Evolutionary conservation across 2,888 invertebrate genomes (phyloP).

Genomic region (Molorchus minor): DNA sequence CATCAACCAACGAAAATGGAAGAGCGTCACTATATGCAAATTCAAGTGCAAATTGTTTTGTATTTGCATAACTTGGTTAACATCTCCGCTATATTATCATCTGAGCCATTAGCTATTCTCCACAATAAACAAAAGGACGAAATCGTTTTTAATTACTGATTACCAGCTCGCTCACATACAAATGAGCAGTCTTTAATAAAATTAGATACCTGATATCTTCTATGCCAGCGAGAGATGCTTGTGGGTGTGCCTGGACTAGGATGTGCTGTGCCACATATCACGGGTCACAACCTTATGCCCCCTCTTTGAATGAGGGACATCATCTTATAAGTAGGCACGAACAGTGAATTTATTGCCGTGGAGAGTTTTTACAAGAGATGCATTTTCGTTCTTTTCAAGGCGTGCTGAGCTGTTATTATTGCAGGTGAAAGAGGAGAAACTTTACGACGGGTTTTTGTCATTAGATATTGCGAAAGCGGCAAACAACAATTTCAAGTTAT

Average conservation of each 20-base stretch:
- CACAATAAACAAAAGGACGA: slow-evolving; percentile 19
- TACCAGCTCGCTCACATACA: slow-evolving; percentile 20
- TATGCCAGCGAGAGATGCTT: slow-evolving; percentile 34
- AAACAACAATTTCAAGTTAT: too few relatives aligned
- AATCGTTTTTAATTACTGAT: slow-evolving; percentile 26
- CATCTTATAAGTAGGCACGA: slow-evolving; percentile 26
- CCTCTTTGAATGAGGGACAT: slow-evolving; percentile 43
- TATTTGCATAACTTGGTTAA: background rate
- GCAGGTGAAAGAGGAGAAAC: background rate
- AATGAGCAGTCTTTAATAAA: slow-evolving; percentile 32
- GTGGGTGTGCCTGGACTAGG: slow-evolving; percentile 43
- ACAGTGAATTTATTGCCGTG: slow-evolving; percentile 29
- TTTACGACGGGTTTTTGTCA: background rate
- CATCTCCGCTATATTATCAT: slow-evolving; percentile 1
- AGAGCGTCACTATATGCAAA: background rate
- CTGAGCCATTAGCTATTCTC: slow-evolving; percentile 13
- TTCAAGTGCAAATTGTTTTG: too few relatives aligned
- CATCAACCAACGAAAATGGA: background rate
- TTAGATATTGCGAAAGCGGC: background rate
- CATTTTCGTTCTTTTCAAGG: slow-evolving; percentile 11
- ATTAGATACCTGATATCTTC: slow-evolving; percentile 43
- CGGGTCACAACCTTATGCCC: slow-evolving; percentile 46
- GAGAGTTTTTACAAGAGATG: slow-evolving; percentile 17
- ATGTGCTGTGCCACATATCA: slow-evolving; percentile 49
- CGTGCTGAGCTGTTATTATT: background rate